A percentile compares a stretch with the other conserved stretches of the same genome.
Evolutionary conservation across 2,113 vertebrate genomes (phyloP).

Genomic region (Prinia subflava): DNA sequence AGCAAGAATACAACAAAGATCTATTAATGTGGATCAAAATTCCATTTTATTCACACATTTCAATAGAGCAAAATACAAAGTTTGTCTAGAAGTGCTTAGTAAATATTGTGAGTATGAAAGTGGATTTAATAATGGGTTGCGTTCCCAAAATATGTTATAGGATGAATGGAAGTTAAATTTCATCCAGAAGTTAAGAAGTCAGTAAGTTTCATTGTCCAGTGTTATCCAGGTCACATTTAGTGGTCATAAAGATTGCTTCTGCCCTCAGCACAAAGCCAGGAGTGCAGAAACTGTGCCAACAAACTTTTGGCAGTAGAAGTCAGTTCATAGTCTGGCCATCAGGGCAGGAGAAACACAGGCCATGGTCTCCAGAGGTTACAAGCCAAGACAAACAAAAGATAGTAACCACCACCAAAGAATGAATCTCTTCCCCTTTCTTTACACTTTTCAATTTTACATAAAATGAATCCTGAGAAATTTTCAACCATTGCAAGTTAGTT

Average conservation of each 20-base stretch:
- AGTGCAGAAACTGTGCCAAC: constrained; percentile 2
- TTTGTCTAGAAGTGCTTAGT: background rate
- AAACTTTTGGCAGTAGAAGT: constrained; percentile 28
- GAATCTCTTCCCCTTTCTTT: background rate
- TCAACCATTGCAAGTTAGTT: background rate
- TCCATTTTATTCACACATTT: background rate
- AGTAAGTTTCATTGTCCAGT: background rate
- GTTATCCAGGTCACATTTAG: constrained; percentile 27
- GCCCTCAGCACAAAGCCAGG: background rate
- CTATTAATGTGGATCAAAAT: background rate
- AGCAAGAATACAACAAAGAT: background rate
- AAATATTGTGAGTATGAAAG: background rate
- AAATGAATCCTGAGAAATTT: background rate
- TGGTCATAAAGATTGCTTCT: constrained; percentile 12
- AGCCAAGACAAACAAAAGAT: background rate
- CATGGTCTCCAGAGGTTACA: background rate
- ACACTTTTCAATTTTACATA: background rate
- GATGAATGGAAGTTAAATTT: constrained; percentile 7
- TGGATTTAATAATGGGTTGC: background rate
- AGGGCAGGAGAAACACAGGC: background rate
- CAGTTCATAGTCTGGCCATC: constrained; percentile 19
- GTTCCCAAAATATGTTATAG: background rate
- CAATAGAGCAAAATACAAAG: background rate
- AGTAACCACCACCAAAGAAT: background rate
- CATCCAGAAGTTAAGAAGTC: constrained; percentile 11